Base-by-base conservation (phyloP, 2,888 invertebrate genomes). In the Bugulina stolonifera region DNA sequence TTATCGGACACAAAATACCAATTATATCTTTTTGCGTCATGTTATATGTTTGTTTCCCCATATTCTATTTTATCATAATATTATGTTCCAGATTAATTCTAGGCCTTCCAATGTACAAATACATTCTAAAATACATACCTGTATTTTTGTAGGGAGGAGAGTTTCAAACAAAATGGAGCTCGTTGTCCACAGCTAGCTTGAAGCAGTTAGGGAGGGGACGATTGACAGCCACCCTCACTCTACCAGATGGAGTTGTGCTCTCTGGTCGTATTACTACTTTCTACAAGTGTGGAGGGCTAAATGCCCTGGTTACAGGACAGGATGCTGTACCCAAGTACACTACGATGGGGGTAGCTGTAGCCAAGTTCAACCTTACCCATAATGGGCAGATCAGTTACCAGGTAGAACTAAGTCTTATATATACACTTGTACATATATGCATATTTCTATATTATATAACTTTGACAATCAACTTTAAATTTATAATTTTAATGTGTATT, bases 181-280 rank as follows among this genome's bases (percentile, higher is more conserved):
- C 73, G 18, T 57, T 76, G n/a, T 77, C 77, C 52, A 76, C 74
- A 35, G 73, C 74, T 54, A 74, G 77, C n/a, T 75, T 78, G 18
- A 78, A 77, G 71, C 76, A 79, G 71, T 72, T 80, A 27, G 78
- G 78, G 0, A 74, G 79, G 32, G 78, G 78, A 25, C 75, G 76
- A 55, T 73, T 80, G 25, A 73, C 74, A 14, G 54, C 80, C 5
- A 74, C 77, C n/a, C 75, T 80, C 43, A 64, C 64, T 64, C 32
- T 64, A 5, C 32, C 64, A 3, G 5, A 10, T 32, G 64, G 34
- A 10, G n/a, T 64, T 32, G 32, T 10, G 32, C 64, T 64, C 3
- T 64, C 64, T 3, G 64, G 64, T 14, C 10, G 29, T 32, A 64
- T 64, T 18, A 64, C 64, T 64, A 32, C 32, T 5, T 64, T 32